Evolutionary conservation across 1,140 invertebrate species (phyloP), one percentile per base, ranked within the genome.

Genomic region (Anthonomus grandis): DNA sequence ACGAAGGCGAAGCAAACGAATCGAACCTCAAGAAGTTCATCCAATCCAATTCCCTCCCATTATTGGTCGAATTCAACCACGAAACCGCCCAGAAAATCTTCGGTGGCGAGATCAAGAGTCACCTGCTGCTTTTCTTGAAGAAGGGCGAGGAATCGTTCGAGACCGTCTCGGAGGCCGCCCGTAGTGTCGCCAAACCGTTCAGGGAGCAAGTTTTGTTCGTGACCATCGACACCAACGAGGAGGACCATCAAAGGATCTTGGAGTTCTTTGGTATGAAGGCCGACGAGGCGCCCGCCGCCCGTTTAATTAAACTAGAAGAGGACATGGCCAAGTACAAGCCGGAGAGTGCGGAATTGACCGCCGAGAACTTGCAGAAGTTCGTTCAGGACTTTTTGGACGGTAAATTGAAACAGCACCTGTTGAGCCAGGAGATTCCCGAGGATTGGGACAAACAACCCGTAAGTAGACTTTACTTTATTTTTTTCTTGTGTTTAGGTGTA

Each of bases 291-390:
- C 97, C 97, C 10, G 84, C 90, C 8, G 89, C 97, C 71, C 86
- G 97, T 67, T 78, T 99, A 39, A 98, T 99, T 72, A 86, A 87
- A 54, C 77, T 99, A 41, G 93, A 95, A 76, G 92, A 98, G 69
- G 95, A 98, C 70, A 98, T 99, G 96, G 85, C 87, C 68, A 99
- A 99, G 77, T 99, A 90, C 81, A 98, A 97, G 74, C 97, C 97
- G 27, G 81, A 86, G 46, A 83, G 77, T 25, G 72, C 80, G 31
- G 93, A 96, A 62, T 77, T 98, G 22, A 81, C 78, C 19, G 80
- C 83, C 25, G 89, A 90, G 62, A 83, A 84, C 68, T 79, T 99
- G 51, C 81, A 85, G 71, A 74, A 84, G 64, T 99, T 98, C 78
- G 87, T 98, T 6, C 78, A 86, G 65, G 82, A 83, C 25, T 98